Conservation (phyloP, 2,888 invertebrate genomes). For the Hydraecia micacea region DNA sequence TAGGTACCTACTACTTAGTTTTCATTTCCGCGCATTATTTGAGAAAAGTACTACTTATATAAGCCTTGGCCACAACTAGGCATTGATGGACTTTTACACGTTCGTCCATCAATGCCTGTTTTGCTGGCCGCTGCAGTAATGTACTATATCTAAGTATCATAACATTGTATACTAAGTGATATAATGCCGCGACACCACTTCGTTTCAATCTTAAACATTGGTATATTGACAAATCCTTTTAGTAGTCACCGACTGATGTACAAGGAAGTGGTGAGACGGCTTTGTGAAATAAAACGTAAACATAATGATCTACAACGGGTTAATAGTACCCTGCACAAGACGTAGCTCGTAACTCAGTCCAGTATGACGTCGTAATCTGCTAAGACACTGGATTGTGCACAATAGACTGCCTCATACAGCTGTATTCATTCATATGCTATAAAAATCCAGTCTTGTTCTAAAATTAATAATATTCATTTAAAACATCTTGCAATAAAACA, state of each 20-base stretch:
- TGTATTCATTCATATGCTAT: constrained; percentile 29
- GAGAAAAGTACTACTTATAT: too few species aligned
- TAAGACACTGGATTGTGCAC: constrained; percentile 2
- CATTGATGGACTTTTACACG: too few species aligned
- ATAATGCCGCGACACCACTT: constrained; percentile 26
- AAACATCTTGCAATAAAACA: constrained; percentile 43
- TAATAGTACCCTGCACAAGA: not conserved
- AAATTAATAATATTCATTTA: constrained; percentile 46
- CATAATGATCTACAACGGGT: constrained; percentile 7
- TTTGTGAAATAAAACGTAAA: constrained; percentile 32
- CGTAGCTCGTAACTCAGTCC: not conserved
- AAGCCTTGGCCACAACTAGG: too few species aligned
- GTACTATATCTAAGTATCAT: constrained; percentile 50
- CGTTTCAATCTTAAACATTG: not conserved
- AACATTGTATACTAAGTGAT: constrained; percentile 20
- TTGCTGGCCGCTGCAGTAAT: too few species aligned
- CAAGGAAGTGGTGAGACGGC: constrained; percentile 7
- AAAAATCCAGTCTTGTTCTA: constrained; percentile 56
- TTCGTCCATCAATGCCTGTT: too few species aligned
- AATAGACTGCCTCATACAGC: constrained; percentile 44
- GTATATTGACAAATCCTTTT: not conserved
- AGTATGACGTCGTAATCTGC: constrained; percentile 9
- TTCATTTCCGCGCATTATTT: too few species aligned
- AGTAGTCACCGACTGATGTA: constrained; percentile 1
- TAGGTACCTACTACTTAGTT: too few species aligned